Conservation (phyloP, 30 jellyfish, hydroid and myxozoan genomes). For the Nemopilema nomurai region DNA sequence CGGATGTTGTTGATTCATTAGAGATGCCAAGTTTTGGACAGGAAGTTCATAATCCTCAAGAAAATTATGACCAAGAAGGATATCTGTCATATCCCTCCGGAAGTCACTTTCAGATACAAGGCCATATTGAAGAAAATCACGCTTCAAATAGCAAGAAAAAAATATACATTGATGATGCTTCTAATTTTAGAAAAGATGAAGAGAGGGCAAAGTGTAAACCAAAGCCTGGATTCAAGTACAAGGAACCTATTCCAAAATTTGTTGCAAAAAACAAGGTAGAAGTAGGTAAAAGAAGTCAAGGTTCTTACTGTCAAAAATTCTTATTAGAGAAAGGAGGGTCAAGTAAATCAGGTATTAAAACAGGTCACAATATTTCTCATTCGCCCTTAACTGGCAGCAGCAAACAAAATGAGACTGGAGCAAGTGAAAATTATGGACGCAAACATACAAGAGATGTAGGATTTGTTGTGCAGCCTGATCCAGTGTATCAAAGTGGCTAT, state of each 20-base stretch:
- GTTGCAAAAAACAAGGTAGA: slow-evolving; percentile 25
- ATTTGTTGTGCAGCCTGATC: neutral
- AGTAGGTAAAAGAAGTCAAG: slow-evolving; percentile 30
- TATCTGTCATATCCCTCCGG: neutral
- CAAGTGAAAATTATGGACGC: neutral
- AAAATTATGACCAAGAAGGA: neutral
- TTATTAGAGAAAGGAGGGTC: neutral
- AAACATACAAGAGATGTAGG: neutral
- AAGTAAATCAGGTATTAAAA: neutral
- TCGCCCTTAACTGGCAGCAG: neutral
- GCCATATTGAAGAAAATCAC: neutral
- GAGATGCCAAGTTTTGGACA: neutral
- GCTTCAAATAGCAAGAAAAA: neutral
- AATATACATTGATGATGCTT: neutral
- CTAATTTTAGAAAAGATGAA: neutral
- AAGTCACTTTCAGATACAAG: neutral
- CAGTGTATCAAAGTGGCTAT: neutral
- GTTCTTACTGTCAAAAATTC: slow-evolving; percentile 46
- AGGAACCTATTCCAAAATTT: slow-evolving; percentile 43
- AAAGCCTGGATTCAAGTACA: slow-evolving; percentile 46
- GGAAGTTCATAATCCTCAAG: neutral
- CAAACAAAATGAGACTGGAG: neutral
- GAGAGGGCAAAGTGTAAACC: neutral
- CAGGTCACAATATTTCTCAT: neutral
- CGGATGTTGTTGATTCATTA: slow-evolving; percentile 29